Evolutionary conservation across 2,113 vertebrate genomes (phyloP).

Genomic region (Willisornis vidua): DNA sequence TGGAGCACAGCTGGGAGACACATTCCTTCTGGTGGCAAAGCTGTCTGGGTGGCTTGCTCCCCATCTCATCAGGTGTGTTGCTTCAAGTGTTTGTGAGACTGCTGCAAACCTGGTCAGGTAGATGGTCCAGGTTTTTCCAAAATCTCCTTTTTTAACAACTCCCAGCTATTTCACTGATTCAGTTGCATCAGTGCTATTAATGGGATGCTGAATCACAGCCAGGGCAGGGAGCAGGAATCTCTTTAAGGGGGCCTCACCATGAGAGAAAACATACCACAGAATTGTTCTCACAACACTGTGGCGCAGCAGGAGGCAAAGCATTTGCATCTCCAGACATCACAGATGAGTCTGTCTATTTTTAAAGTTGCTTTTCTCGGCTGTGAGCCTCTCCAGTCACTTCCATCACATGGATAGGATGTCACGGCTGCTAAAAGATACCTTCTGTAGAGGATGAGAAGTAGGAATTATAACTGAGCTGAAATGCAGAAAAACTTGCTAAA

Average conservation of each 20-base stretch:
- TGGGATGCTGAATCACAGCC: background rate
- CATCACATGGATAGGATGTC: background rate
- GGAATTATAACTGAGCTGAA: background rate
- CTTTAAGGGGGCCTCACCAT: background rate
- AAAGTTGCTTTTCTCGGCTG: conserved; percentile 17
- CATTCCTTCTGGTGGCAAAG: background rate
- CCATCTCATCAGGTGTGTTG: background rate
- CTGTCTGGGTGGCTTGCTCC: background rate
- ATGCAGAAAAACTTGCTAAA: background rate
- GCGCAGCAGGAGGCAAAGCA: background rate
- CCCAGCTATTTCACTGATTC: background rate
- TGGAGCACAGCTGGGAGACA: background rate
- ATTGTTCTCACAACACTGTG: background rate
- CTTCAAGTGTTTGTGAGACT: background rate
- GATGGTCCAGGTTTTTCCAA: background rate
- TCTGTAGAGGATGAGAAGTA: background rate
- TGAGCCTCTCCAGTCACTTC: background rate
- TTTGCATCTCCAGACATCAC: conserved; percentile 23
- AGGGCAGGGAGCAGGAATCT: background rate
- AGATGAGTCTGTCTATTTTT: conserved; percentile 32
- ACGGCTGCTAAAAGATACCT: background rate
- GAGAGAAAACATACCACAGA: background rate
- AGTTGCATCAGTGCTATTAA: background rate
- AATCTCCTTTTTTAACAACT: background rate
- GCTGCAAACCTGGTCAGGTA: background rate